These are phyloP conservation scores for Nerophis lumbriciformis DNA, from an alignment of 2,113 vertebrate species.

Conservation along the genomic window DNA sequence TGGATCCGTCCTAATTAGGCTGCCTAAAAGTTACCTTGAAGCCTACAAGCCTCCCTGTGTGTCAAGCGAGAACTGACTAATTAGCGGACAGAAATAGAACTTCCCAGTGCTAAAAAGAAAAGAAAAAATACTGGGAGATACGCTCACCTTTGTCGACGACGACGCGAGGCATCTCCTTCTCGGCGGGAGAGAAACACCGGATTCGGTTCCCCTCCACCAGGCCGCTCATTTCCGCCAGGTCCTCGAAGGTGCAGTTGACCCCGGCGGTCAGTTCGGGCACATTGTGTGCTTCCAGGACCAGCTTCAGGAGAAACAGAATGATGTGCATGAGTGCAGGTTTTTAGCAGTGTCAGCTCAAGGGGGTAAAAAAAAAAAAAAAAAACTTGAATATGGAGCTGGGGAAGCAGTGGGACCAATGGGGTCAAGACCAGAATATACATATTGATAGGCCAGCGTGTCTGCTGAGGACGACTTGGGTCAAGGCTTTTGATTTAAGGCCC, in stretches of 20 bases:
- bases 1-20: conserved; percentile 74
- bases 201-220: conserved; percentile 92
- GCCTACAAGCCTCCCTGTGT: conserved; percentile 43
- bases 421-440: conserved; percentile 61
- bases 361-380: conserved; percentile 1
- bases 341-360: conserved; percentile 28
- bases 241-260: conserved; percentile 94
- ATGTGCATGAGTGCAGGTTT: too few relatives aligned
- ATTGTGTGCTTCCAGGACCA: conserved; percentile 93
- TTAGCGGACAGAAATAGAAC: conserved; percentile 44
- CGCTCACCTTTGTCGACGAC: conserved; percentile 85
- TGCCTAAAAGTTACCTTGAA: conserved; percentile 71
- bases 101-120: conserved; percentile 23
- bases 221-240: conserved; percentile 94
- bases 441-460: conserved; percentile 56
- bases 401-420: conserved; percentile 36
- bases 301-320: conserved; percentile 59
- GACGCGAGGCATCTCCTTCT: conserved; percentile 92
- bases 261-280: conserved; percentile 94
- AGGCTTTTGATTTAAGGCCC: conserved; percentile 37
- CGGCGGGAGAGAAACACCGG: conserved; percentile 87
- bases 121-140: neutral
- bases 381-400: conserved; percentile 26
- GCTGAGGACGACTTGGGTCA: conserved; percentile 25
- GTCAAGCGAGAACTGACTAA: conserved; percentile 35